phyloP scores from a whole-genome alignment of 1,140 invertebrate genomes.

The Solenopsis invicta region DNA sequence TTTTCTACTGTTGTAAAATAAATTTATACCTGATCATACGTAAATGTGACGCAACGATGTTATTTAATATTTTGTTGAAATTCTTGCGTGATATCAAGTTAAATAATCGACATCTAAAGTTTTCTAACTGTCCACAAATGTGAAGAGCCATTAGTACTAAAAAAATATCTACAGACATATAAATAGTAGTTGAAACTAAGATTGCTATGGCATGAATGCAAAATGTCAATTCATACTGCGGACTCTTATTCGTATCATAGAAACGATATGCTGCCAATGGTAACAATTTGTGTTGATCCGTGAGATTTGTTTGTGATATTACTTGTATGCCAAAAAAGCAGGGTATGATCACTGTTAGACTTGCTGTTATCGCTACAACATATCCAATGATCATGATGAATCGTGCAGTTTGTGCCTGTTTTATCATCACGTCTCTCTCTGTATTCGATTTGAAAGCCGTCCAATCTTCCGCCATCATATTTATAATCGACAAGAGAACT shows the following conservation, averaged over 20 bases:
- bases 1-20: background rate
- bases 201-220: background rate
- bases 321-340: slow-evolving; percentile 13
- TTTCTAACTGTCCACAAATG: slow-evolving; percentile 51
- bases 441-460: background rate
- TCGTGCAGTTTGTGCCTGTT: background rate
- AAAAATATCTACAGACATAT: slow-evolving; percentile 15
- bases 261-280: slow-evolving; percentile 19
- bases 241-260: slow-evolving; percentile 32
- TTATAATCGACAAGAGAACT: slow-evolving; percentile 22
- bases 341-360: background rate
- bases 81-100: slow-evolving; percentile 1
- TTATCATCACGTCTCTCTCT: slow-evolving; percentile 33
- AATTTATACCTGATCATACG: slow-evolving; percentile 44
- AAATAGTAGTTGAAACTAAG: background rate
- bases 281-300: background rate
- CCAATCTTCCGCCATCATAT: slow-evolving; percentile 64
- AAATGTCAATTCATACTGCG: slow-evolving; percentile 48
- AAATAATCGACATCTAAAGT: slow-evolving; percentile 11
- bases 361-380: background rate
- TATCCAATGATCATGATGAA: background rate
- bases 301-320: background rate
- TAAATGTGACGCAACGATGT: background rate
- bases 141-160: slow-evolving; percentile 22
- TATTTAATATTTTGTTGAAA: slow-evolving; percentile 2